Evolutionary conservation across 1,140 invertebrate species (phyloP).

Genomic region (Probaryconus sp.): DNA sequence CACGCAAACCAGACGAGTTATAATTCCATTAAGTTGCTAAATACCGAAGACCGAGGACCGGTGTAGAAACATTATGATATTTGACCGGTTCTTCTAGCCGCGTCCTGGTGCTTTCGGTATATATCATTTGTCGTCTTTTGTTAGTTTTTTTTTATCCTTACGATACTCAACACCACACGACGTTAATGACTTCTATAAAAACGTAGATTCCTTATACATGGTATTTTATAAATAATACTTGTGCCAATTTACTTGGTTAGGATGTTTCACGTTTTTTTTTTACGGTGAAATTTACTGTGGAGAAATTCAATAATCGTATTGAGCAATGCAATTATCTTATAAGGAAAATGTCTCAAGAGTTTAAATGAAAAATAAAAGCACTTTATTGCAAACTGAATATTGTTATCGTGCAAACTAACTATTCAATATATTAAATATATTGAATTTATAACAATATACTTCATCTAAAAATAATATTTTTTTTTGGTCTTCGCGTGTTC

Average conservation of each 20-base stretch:
- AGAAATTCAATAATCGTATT: no score
- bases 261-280: neutral
- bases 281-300: no score
- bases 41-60: neutral
- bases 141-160: constrained; percentile 31
- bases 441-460: no score
- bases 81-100: constrained; percentile 29
- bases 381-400: no score
- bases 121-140: constrained; percentile 33
- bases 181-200: constrained; percentile 39
- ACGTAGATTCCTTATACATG: constrained; percentile 22
- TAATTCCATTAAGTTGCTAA: constrained; percentile 8
- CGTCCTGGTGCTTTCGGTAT: constrained; percentile 10
- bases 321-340: no score
- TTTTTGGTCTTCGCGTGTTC: no score
- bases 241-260: constrained; percentile 11
- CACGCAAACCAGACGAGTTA: constrained; percentile 1
- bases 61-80: constrained; percentile 10
- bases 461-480: no score
- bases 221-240: no score
- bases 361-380: no score
- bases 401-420: no score
- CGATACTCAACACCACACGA: constrained; percentile 11
- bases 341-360: no score
- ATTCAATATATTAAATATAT: no score